Evolutionary conservation across 2,888 invertebrate genomes (phyloP).

Genomic region (Bursaphelenchus okinawaensis): DNA sequence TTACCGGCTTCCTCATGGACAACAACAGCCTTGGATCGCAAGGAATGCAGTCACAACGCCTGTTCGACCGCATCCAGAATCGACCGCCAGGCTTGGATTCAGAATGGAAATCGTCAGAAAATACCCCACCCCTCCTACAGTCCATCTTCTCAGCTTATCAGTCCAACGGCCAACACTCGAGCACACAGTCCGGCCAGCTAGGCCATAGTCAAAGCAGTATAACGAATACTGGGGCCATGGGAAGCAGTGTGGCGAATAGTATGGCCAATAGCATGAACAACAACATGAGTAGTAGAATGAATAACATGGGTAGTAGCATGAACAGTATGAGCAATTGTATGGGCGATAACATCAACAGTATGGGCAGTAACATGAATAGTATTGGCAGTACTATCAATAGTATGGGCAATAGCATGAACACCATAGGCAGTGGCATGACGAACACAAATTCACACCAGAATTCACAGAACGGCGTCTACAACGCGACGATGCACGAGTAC

Average conservation of each 20-base stretch:
- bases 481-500: not conserved
- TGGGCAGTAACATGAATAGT: not conserved
- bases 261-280: not conserved
- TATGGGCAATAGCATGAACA: too few species aligned
- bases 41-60: not conserved
- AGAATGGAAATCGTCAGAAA: not conserved
- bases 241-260: not conserved
- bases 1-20: not conserved
- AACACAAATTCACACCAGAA: too few species aligned
- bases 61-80: not conserved
- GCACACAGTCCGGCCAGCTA: not conserved
- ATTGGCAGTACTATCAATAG: not conserved
- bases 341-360: not conserved
- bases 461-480: not conserved
- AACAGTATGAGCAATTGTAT: not conserved
- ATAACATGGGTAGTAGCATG: not conserved
- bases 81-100: not conserved
- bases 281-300: too few species aligned
- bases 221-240: not conserved
- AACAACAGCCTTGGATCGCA: not conserved
- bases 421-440: not conserved
- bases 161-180: not conserved
- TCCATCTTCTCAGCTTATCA: not conserved
- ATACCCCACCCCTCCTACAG: not conserved
- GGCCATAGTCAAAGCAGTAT: not conserved